Conservation (phyloP, 2,888 invertebrate species). For the Poecilobothrus nobilitatus region DNA sequence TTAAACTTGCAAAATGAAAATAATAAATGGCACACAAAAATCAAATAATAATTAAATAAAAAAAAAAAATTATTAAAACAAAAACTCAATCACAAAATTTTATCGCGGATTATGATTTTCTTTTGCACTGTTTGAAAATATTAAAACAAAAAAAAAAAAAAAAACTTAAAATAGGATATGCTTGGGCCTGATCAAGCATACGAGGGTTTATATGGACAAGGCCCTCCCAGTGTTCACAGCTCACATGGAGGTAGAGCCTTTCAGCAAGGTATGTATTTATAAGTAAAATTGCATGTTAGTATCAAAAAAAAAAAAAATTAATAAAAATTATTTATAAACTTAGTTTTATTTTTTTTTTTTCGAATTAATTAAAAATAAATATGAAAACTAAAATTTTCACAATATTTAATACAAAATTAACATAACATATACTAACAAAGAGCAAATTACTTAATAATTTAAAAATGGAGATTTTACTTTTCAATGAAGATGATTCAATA, state of each 20-base stretch:
- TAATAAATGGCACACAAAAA: constrained; percentile 7
- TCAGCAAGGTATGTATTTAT: constrained; percentile 68
- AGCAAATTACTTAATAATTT: no score
- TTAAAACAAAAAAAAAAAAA: constrained; percentile 21
- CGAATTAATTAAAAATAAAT: no score
- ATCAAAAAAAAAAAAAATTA: not conserved
- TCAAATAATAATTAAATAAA: not conserved
- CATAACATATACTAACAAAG: no score
- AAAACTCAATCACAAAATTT: constrained; percentile 20
- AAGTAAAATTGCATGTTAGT: constrained; percentile 23
- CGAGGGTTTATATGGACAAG: constrained; percentile 87
- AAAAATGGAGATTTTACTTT: not conserved
- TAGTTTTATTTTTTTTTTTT: no score
- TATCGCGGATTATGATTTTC: constrained; percentile 17
- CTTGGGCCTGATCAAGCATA: constrained; percentile 88
- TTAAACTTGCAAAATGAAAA: constrained; percentile 21
- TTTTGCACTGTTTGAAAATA: not conserved
- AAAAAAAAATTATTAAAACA: constrained; percentile 16
- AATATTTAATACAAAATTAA: not conserved
- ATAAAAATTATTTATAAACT: not conserved
- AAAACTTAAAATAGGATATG: constrained; percentile 40
- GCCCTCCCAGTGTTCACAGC: constrained; percentile 79
- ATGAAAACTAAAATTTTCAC: not conserved
- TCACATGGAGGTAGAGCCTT: constrained; percentile 68
- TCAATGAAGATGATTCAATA: not conserved